A percentile compares a stretch with the other conserved stretches of the same genome.
These are phyloP conservation scores for Gallinago jamesoni DNA, from an alignment of 2,113 vertebrate species.

Conservation along the genomic window DNA sequence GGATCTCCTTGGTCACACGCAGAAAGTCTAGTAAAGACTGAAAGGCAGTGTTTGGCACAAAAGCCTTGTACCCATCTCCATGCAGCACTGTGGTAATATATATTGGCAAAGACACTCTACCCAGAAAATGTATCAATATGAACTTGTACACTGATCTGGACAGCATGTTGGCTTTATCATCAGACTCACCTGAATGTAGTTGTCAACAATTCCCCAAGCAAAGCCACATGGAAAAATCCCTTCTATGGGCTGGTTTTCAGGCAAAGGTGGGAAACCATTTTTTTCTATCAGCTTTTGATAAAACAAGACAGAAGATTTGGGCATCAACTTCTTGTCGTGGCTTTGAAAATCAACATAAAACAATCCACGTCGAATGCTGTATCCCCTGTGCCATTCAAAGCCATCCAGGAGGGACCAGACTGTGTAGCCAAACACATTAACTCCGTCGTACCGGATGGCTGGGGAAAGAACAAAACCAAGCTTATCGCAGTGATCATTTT, in stretches of 20 bases:
- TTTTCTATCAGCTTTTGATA: conserved; percentile 91
- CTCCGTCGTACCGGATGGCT: conserved; percentile 88
- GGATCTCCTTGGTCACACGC: background rate
- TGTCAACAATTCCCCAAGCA: conserved; percentile 91
- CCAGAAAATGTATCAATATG: conserved; percentile 8
- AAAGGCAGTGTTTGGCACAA: background rate
- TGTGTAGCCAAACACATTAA: conserved; percentile 92
- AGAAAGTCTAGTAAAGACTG: background rate
- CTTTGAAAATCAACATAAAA: conserved; percentile 95
- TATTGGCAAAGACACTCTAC: background rate
- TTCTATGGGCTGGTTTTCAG: conserved; percentile 84
- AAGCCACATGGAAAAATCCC: conserved; percentile 91
- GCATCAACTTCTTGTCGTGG: conserved; percentile 85
- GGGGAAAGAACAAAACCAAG: conserved; percentile 35
- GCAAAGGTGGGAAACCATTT: conserved; percentile 90
- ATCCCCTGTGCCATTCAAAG: conserved; percentile 94
- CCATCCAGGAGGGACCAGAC: conserved; percentile 96
- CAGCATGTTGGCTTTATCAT: background rate
- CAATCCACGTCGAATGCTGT: conserved; percentile 88
- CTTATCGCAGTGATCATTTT: background rate
- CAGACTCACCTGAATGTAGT: conserved; percentile 88
- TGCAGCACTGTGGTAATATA: background rate
- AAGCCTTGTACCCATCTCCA: background rate
- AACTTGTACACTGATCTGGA: background rate
- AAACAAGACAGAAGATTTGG: conserved; percentile 92